Evolutionary conservation across 1,140 invertebrate species (phyloP), one percentile per base, ranked within the genome.

Genomic region (Thrips palmi): DNA sequence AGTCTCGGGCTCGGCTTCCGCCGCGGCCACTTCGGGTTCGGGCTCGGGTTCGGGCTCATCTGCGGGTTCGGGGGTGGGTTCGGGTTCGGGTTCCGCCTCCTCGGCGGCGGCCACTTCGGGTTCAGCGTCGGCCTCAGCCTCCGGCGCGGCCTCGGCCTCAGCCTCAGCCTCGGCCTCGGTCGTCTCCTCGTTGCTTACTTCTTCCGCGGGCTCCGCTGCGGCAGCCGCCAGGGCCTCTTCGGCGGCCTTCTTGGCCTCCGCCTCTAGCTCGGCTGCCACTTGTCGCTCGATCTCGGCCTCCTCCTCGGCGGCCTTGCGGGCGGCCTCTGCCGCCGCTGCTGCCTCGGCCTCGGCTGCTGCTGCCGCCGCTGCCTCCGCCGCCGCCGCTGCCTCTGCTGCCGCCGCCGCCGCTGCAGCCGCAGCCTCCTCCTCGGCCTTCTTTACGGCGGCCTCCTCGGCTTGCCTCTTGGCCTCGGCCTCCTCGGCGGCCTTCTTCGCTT

Each of bases 281-380:
- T 21, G 31, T 32, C 15, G n/a, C 11, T 23, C 33, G 18, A 15
- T 21, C n/a, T 11, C 33, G 10, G 33, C n/a, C n/a, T n/a, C n/a
- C n/a, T n/a, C n/a, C n/a, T n/a, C n/a, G n/a, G n/a, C n/a, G n/a
- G n/a, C 22, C 20, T 36, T 25, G 11, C 7, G 8, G 21, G 14
- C 11, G n/a, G 10, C 41, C 35, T 17, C 35, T 30, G 8, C 34
- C 28, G 15, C 35, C 35, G 14, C 21, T 20, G 2, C 41, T 36
- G 14, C 41, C 35, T 6, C 21, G 12, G 3, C 41, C 41, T 17
- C 34, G 15, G 2, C 41, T n/a, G 11, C 39, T 24, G 19, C 32
- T 24, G n/a, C 39, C 39, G 10, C 30, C 31, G 15, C 22, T 19
- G 4, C 37, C 23, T 11, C 27, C 19, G 7, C 30, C 3, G 15